Conservation (phyloP, 2,113 vertebrate genomes). For the Anguilla japonica region DNA sequence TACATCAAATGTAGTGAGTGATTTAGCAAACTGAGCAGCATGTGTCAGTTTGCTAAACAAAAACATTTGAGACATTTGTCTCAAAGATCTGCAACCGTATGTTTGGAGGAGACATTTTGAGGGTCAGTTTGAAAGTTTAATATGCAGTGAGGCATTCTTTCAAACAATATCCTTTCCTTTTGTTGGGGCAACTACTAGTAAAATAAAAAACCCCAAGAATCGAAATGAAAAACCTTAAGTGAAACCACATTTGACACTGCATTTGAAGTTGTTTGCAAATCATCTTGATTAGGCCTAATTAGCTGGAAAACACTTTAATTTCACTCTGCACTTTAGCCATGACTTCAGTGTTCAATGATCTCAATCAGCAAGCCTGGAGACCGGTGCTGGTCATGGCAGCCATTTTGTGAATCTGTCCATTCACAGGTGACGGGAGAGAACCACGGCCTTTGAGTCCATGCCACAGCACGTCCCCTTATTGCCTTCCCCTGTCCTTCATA, state of each 20-base stretch:
- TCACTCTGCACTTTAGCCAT: conserved; percentile 8
- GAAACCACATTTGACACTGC: neutral
- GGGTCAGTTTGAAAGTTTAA: neutral
- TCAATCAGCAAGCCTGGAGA: neutral
- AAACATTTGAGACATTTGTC: neutral
- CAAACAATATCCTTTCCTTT: neutral
- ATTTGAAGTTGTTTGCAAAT: neutral
- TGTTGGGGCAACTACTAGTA: neutral
- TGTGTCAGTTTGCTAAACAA: too few species aligned
- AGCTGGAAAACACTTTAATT: neutral
- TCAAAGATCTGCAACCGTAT: neutral
- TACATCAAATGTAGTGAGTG: neutral
- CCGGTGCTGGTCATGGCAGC: neutral
- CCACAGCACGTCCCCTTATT: neutral
- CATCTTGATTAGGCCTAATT: neutral
- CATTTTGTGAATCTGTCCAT: neutral
- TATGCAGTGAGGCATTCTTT: neutral
- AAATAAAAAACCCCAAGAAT: neutral
- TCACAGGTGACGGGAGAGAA: neutral
- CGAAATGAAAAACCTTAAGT: neutral
- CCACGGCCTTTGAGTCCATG: neutral
- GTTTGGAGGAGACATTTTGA: neutral
- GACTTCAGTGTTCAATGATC: neutral
- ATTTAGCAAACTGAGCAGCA: neutral
- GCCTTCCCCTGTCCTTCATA: too few species aligned